phyloP scores from a whole-genome alignment of 2,888 invertebrate genomes.

The Tenthredo mesomela region DNA sequence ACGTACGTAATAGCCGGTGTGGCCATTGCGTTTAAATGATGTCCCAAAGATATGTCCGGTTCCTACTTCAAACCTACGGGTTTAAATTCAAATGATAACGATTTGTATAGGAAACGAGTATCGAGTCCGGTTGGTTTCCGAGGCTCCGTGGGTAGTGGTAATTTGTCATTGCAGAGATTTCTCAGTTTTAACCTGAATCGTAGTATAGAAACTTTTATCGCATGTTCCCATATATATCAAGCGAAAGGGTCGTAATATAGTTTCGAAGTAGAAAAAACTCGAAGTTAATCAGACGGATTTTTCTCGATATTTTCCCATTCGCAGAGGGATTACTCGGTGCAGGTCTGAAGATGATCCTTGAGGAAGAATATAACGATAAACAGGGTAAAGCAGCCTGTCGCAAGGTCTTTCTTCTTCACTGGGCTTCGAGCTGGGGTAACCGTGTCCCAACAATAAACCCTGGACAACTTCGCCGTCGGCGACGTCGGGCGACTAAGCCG shows the following conservation, averaged over 20 bases:
- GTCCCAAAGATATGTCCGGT: neutral
- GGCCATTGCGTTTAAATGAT: neutral
- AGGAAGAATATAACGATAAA: neutral
- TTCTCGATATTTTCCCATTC: neutral
- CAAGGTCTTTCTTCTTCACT: neutral
- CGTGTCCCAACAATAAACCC: conserved; percentile 23
- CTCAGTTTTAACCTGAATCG: neutral
- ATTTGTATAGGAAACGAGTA: conserved; percentile 27
- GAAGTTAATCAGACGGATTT: neutral
- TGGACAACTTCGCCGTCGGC: conserved; percentile 40
- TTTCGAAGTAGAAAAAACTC: conserved; percentile 1
- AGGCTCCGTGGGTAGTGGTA: neutral
- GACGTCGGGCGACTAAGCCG: conserved; percentile 63
- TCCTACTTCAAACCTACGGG: neutral
- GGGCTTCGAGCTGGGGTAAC: neutral
- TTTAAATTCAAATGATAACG: conserved; percentile 31
- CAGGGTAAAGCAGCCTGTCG: neutral
- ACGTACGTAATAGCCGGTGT: neutral
- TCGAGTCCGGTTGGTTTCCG: neutral
- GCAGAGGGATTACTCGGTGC: neutral
- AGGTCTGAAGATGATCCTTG: neutral
- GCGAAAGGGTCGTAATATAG: neutral
- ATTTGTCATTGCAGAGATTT: neutral
- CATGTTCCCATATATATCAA: neutral
- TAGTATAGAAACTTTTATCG: neutral